Evolutionary conservation across 2,797 vertebrate genomes (phyloP).

Genomic region (Xiphorhynchus erythropygius): DNA sequence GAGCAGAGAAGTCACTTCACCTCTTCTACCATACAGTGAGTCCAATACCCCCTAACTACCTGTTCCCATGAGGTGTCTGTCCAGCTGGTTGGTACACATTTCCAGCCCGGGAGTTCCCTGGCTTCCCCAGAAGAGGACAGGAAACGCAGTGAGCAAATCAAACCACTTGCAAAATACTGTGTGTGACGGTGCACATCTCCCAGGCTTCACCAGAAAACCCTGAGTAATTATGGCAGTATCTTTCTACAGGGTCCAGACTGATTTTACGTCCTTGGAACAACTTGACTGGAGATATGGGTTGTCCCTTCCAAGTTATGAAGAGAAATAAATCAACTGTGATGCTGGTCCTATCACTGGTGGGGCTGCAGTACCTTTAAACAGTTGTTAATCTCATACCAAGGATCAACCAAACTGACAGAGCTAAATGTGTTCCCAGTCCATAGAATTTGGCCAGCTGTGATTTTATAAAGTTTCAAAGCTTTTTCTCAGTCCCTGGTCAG

Average conservation of each 20-base stretch:
- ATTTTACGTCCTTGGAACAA: neutral
- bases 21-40: accelerated
- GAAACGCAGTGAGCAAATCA: constrained; percentile 28
- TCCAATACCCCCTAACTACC: neutral
- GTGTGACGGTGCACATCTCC: neutral
- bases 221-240: neutral
- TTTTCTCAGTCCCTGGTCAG: neutral
- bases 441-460: neutral
- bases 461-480: neutral
- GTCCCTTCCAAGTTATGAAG: neutral
- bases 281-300: neutral
- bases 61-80: accelerated
- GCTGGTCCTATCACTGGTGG: neutral
- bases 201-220: neutral
- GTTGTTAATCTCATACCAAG: neutral
- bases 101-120: neutral
- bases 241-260: neutral
- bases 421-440: neutral
- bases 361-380: neutral
- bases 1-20: neutral
- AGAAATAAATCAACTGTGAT: neutral
- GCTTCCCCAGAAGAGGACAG: neutral
- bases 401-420: accelerated
- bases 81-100: neutral
- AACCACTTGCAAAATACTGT: neutral